Evolutionary conservation across 2,888 invertebrate genomes (phyloP).

Genomic region (Nemotelus nigrinus): DNA sequence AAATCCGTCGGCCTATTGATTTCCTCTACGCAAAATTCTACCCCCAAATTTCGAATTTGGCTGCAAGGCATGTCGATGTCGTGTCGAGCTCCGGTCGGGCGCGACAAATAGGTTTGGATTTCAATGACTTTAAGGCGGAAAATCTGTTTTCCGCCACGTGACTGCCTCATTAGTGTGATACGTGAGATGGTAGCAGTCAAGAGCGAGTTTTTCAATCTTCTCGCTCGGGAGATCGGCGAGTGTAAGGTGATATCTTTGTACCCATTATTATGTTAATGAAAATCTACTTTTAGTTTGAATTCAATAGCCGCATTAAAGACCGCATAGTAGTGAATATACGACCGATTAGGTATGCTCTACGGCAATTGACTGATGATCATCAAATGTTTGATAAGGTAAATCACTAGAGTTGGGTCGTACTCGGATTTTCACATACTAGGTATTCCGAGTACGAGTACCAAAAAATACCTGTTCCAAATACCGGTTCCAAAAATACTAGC

Average conservation of each 20-base stretch:
- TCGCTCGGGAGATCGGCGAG: background rate
- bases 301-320: background rate
- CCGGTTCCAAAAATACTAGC: too few relatives aligned
- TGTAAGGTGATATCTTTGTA: constrained; percentile 36
- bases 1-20: constrained; percentile 32
- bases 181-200: constrained; percentile 45
- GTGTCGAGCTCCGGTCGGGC: background rate
- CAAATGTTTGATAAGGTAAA: too few relatives aligned
- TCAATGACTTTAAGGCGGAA: constrained; percentile 45
- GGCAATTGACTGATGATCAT: too few relatives aligned
- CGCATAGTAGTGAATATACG: too few relatives aligned
- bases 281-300: constrained; percentile 10
- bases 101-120: constrained; percentile 36
- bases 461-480: too few relatives aligned
- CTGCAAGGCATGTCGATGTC: constrained; percentile 19
- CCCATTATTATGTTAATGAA: constrained; percentile 34
- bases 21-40: constrained; percentile 16
- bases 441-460: too few relatives aligned
- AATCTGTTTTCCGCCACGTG: constrained; percentile 50
- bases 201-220: constrained; percentile 22
- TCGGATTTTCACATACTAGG: too few relatives aligned
- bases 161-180: constrained; percentile 53
- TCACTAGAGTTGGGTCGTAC: too few relatives aligned
- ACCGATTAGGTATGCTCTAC: too few relatives aligned
- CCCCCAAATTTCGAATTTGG: constrained; percentile 31